Conservation (phyloP, 2,888 invertebrate species). For the Pyrrhosoma nymphula region DNA sequence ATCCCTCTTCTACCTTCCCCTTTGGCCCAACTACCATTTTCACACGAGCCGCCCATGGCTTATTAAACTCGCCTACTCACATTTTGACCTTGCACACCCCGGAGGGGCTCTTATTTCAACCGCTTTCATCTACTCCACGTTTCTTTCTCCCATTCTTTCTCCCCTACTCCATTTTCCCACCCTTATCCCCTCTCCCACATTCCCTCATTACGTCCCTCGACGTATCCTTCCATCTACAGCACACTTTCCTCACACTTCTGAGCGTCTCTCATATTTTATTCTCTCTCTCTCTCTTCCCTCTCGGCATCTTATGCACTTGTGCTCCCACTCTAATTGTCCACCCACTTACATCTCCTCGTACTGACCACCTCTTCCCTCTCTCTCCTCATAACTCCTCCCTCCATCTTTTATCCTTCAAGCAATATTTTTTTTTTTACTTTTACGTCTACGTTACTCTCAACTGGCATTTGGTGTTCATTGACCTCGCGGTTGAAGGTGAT, state of each 20-base stretch:
- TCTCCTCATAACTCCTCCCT: not conserved
- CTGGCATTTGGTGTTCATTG: not conserved
- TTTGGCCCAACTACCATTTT: not conserved
- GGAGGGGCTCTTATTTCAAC: not conserved
- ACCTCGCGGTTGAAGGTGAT: not conserved
- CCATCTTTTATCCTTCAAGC: not conserved
- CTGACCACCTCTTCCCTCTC: not conserved
- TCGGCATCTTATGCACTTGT: not conserved
- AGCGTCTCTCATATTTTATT: not conserved
- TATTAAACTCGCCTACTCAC: constrained; percentile 11
- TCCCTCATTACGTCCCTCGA: not conserved
- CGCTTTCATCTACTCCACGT: not conserved
- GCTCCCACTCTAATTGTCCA: not conserved
- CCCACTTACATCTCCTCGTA: not conserved
- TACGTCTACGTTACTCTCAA: not conserved
- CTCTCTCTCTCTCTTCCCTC: not conserved
- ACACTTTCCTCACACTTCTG: not conserved
- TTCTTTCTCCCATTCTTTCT: not conserved
- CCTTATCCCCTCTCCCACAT: not conserved
- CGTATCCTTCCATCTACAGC: not conserved
- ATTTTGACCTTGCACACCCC: not conserved
- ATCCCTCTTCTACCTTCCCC: too few relatives aligned
- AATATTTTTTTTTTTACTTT: not conserved
- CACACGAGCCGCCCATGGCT: not conserved
- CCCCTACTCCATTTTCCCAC: not conserved